These are phyloP conservation scores for Drosophila hawaiiensis DNA, from an alignment of 2,888 invertebrate genomes.

Conservation along the genomic window DNA sequence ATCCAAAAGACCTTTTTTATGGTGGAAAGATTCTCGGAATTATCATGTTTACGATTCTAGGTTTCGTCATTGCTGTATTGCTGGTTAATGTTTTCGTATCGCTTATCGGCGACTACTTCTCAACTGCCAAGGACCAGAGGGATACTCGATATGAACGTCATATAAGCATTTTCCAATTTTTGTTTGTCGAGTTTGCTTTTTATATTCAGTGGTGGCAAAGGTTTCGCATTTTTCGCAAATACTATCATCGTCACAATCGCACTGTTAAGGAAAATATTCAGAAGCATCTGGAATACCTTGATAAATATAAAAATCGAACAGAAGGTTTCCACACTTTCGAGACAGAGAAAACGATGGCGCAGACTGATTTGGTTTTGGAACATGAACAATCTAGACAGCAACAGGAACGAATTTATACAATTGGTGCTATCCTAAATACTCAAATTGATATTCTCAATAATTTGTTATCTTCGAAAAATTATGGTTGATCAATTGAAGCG, in stretches of 20 bases:
- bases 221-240: constrained; percentile 32
- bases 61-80: constrained; percentile 71
- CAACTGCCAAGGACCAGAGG: constrained; percentile 56
- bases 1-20: constrained; percentile 61
- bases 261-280: constrained; percentile 57
- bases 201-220: constrained; percentile 23
- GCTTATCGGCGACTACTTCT: constrained; percentile 75
- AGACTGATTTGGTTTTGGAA: constrained; percentile 12
- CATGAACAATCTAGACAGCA: constrained; percentile 11
- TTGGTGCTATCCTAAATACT: constrained; percentile 45
- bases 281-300: constrained; percentile 10
- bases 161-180: constrained; percentile 75
- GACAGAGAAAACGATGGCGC: background rate
- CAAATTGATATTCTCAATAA: constrained; percentile 45
- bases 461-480: background rate
- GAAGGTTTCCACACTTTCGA: background rate
- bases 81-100: constrained; percentile 80
- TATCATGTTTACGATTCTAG: constrained; percentile 69
- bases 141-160: constrained; percentile 13
- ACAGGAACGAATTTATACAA: constrained; percentile 33
- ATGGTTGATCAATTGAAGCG: background rate
- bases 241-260: constrained; percentile 33
- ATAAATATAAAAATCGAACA: background rate
- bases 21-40: constrained; percentile 76
- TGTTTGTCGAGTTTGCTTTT: constrained; percentile 53